Evolutionary conservation across 2,888 invertebrate genomes (phyloP), one percentile per base, ranked within the genome.

Genomic region (Plagodis dolabraria): DNA sequence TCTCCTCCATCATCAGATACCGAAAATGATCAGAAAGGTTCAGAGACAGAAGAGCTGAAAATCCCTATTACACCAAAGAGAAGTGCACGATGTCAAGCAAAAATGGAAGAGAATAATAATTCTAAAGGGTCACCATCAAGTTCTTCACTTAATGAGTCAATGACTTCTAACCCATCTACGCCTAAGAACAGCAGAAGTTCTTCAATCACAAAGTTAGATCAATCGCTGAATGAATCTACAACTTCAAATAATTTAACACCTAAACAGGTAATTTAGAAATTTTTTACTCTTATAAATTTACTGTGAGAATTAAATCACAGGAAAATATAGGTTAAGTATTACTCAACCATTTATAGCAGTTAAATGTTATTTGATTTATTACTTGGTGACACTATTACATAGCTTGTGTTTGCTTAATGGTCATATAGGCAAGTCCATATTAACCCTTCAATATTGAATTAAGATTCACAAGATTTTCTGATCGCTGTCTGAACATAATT

Each of bases 171-270:
- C 52, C 72, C 75, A 0, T 68, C 76, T 0, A 89, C 89, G 50
- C 88, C 89, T 2, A 84, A 80, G 63, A 78, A 79, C 0, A 83
- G 74, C 42, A 77, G 73, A 55, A 83, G 77, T 62, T 78, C 79
- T 0, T 85, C 87, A 0, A 70, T 74, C 0, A 78, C 80, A 8
- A 86, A 78, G 50, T 79, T 69, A 33, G 81, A 88, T 69, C 76
- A 79, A 4, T 85, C 87, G 22, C 49, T 83, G 22, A 87, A 80
- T 77, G 86, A 82, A 44, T 80, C 86, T 8, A 72, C 69, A 38
- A 58, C 70, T 5, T 59, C 76, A 10, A 65, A 61, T 12, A 87
- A 81, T 64, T 67, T 88, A 58, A 92, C 92, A 53, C 92, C 92
- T 0, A 92, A 89, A 75, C 90, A 89, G 78, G 92, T 67, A 8